Evolutionary conservation across 1,140 invertebrate genomes (phyloP).

Genomic region (Drosophila pruinosa): DNA sequence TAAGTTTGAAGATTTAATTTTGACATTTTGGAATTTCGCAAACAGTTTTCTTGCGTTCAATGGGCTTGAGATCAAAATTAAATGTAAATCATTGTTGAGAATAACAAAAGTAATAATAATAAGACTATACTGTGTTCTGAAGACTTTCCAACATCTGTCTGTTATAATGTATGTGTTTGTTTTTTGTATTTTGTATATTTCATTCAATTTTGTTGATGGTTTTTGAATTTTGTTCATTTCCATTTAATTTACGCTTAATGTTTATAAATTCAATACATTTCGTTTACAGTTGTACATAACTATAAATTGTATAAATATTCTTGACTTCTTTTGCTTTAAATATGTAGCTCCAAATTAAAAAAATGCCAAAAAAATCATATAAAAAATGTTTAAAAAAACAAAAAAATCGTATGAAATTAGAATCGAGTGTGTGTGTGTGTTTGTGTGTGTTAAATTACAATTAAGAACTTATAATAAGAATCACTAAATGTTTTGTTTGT

Average conservation of each 20-base stretch:
- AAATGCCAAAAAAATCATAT: constrained; percentile 59
- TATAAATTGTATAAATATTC: constrained; percentile 64
- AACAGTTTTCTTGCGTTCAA: constrained; percentile 57
- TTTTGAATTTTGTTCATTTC: constrained; percentile 18
- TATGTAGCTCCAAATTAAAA: constrained; percentile 58
- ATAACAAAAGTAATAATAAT: constrained; percentile 39
- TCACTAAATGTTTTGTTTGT: constrained; percentile 78
- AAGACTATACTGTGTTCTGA: constrained; percentile 64
- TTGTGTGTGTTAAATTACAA: constrained; percentile 27
- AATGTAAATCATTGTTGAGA: constrained; percentile 56
- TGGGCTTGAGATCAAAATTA: constrained; percentile 79
- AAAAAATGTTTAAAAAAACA: constrained; percentile 39
- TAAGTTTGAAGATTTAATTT: constrained; percentile 71
- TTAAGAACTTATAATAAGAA: constrained; percentile 74
- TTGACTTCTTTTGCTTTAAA: constrained; percentile 54
- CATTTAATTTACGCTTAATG: constrained; percentile 48
- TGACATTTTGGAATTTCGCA: constrained; percentile 75
- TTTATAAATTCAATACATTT: constrained; percentile 79
- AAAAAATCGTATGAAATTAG: constrained; percentile 54
- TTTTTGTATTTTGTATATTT: constrained; percentile 44
- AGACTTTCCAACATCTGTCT: constrained; percentile 51
- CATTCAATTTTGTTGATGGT: constrained; percentile 50
- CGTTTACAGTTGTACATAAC: constrained; percentile 58
- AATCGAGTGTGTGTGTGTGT: not conserved
- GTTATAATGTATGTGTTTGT: constrained; percentile 30